Evolutionary conservation across 2,797 vertebrate genomes (phyloP), one percentile per base, ranked within the genome.

Genomic region (Semotilus atromaculatus): DNA sequence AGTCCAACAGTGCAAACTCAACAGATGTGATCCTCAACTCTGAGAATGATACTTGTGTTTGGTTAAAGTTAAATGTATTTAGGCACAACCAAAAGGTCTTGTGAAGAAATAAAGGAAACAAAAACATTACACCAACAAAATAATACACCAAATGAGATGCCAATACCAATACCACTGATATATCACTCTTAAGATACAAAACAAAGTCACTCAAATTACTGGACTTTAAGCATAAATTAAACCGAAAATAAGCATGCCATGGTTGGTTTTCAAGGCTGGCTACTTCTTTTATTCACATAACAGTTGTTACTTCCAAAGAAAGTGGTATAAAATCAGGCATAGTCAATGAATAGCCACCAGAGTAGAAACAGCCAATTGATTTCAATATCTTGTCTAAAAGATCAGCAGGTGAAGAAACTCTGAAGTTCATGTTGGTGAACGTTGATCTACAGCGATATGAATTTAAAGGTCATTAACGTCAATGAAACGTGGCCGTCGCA

Each of bases 391-490:
- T 38, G 53, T 55, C 34, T 31, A 43, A 72, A 38, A 58, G 43
- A 81, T 62, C 29, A 40, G 31, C 16, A 29, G 18, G 43, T 43
- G 45, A 62, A 51, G 58, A 83, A 72, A 29, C 68, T 53, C 23
- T 75, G 36, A 64, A 86, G n/a, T 83, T 55, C 58, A 81, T n/a
- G n/a, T 51, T 23, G 76, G 51, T 60, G 29, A 82, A 64, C 13
- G 58, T 11, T 64, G 64, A 64, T 72, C 40, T 55, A 73, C 13
- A 31, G 40, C 13, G 2, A 77, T 53, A 58, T 67, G n/a, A 85
- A 71, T 67, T 34, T 51, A 88, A 88, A 86, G 85, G 88, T 88
- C 76, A 87, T 62, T 80, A 60, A 53, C 73, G 71, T 83, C 85
- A 85, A 55, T 62, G 40, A 58, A 82, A 75, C 53, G 19, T 75